These are phyloP conservation scores for Saguinus midas DNA, from an alignment of 2,113 vertebrate species.

Conservation along the genomic window DNA sequence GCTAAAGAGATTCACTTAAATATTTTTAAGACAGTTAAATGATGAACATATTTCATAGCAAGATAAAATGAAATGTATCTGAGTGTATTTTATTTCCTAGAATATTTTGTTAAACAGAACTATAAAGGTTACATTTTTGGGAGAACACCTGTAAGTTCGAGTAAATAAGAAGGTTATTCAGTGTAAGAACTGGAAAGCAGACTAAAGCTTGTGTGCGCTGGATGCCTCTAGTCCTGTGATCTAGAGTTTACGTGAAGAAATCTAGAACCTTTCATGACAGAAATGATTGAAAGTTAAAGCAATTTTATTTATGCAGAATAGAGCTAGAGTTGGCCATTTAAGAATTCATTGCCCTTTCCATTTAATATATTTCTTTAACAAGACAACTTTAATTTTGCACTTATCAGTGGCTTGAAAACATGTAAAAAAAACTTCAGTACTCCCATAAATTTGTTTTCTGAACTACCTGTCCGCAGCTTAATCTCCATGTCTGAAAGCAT, in stretches of 20 bases:
- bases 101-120: not conserved
- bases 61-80: not conserved
- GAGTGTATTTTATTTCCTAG: not conserved
- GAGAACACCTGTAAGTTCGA: not conserved
- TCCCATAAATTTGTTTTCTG: not conserved
- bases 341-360: not conserved
- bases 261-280: not conserved
- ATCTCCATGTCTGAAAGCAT: not conserved
- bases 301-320: not conserved
- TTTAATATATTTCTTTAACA: not conserved
- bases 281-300: slow-evolving; percentile 8
- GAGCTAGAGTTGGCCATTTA: not conserved
- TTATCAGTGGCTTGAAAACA: not conserved
- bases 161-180: not conserved
- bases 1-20: not conserved
- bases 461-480: not conserved
- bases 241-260: not conserved
- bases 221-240: not conserved
- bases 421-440: not conserved
- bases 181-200: not conserved
- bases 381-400: not conserved
- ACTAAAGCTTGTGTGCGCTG: not conserved
- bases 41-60: not conserved
- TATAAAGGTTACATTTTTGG: not conserved
- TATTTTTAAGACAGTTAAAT: slow-evolving; percentile 11